These are phyloP conservation scores for Torymus aiolomorphi DNA, from an alignment of 2,888 invertebrate species.

Conservation along the genomic window DNA sequence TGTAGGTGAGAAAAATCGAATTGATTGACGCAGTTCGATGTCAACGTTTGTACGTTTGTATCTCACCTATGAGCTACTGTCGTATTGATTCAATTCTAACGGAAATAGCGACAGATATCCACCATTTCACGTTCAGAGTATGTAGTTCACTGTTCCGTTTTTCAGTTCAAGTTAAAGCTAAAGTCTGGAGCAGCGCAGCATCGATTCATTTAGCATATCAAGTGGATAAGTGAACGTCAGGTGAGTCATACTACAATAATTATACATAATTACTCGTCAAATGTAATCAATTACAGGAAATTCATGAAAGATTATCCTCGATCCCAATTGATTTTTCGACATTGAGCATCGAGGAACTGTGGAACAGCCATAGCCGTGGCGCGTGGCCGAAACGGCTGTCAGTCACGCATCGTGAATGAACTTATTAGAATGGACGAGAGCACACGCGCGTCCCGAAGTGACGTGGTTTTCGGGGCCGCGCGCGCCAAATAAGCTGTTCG, in stretches of 20 bases:
- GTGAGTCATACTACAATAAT: too few species aligned
- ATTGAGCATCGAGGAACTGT: too few species aligned
- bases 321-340: too few species aligned
- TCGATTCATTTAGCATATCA: too few species aligned
- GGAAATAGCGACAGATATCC: background rate
- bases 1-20: background rate
- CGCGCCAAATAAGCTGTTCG: slow-evolving; percentile 38
- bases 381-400: slow-evolving; percentile 36
- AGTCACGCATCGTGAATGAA: slow-evolving; percentile 59
- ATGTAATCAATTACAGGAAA: too few species aligned
- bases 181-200: too few species aligned
- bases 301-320: too few species aligned
- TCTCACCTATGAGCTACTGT: background rate
- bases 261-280: too few species aligned
- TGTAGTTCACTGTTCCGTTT: background rate
- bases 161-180: background rate
- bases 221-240: too few species aligned
- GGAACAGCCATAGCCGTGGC: too few species aligned
- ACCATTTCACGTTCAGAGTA: background rate
- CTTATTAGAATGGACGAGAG: slow-evolving; percentile 59
- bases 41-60: background rate
- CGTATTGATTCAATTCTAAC: background rate
- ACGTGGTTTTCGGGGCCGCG: slow-evolving; percentile 17
- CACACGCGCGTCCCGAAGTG: slow-evolving; percentile 12
- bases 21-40: background rate